Evolutionary conservation across 2,888 invertebrate genomes (phyloP), one percentile per base, ranked within the genome.

Genomic region (Perizoma affinitatum): DNA sequence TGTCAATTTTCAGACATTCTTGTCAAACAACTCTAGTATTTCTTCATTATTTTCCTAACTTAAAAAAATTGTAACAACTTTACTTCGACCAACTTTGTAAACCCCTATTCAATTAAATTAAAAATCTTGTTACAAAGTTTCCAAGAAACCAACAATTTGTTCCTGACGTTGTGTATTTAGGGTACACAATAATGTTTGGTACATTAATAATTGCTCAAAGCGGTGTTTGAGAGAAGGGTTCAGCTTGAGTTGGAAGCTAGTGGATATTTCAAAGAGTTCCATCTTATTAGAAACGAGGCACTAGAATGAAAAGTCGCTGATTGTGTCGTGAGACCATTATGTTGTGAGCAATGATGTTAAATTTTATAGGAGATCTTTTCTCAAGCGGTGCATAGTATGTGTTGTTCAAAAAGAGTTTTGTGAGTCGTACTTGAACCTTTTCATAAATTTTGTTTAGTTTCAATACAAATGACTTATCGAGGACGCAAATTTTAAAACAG

Each of bases 201-300:
- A 55, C 56, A 57, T 65, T 63, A 63, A 63, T 63, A 63, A 66
- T 59, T 64, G 59, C 55, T 61, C n/a, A 47, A 55, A 56, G 52
- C 50, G 38, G 54, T 47, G n/a, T 63, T 48, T 59, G 49, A 53
- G 60, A 53, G 63, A 41, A 44, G 51, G 41, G 60, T 51, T 65
- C 65, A 56, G 56, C 47, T 58, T 60, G n/a, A 38, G 44, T 22
- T 64, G 62, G 66, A 46, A 41, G 33, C 44, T 35, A 7, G 45
- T 52, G 38, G 48, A 54, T 36, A 11, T 61, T 59, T 58, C 49
- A 43, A 54, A 48, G 33, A 33, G 34, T 46, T 41, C 65, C 60
- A 47, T 53, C 51, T n/a, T 66, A 52, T 33, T 44, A 33, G 10
- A 61, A 63, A 59, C 57, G 47, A 53, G 57, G 47, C 11, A 42